Base-by-base conservation (phyloP, 2,113 vertebrate species). In the Pleuronectes platessa region DNA sequence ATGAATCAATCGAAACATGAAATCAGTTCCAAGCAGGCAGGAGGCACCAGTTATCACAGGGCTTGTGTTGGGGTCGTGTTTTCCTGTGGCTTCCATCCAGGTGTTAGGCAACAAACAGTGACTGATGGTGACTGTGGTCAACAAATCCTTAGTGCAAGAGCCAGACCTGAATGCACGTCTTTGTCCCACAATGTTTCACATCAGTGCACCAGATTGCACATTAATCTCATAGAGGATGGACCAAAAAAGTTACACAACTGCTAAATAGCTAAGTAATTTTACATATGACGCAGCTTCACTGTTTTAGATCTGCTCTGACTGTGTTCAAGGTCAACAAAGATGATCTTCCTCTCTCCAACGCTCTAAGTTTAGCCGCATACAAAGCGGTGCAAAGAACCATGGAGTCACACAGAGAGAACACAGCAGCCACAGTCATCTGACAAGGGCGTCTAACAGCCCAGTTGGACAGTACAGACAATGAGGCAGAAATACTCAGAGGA, bases 311-410 rank as follows among this genome's bases (percentile, higher is more conserved):
- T 88, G 79, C 49, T 72, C 40, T 84, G 88, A 69, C 78, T 65
- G 54, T 71, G 67, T 74, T 81, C 83, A 90, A 93, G 90, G 90
- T 84, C 79, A 68, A 72, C 84, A 81, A 42, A 64, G 58, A 56
- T 26, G 61, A 17, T 17, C 13, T 55, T 63, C 58, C 37, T 68
- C 37, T 55, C 51, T 77, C 40, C 56, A n/a, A 35, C 54, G 63
- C 49, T 78, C 55, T 68, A 66, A 76, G 61, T 78, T 59, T 64
- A 78, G 71, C 55, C 18, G 1, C 54, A 56, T 71, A 82, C 42
- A 79, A 79, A 81, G 64, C 6, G 31, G 31, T 31, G 31, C 31
- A 31, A 8, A 31, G 51, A 59, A 56, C 65, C 71, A 56, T 26
- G 1, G 31, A 31, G 31, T 31, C 20, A 21, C 55, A 74, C 71